Evolutionary conservation across 2,797 vertebrate species (phyloP).

Genomic region (Chelmon rostratus): DNA sequence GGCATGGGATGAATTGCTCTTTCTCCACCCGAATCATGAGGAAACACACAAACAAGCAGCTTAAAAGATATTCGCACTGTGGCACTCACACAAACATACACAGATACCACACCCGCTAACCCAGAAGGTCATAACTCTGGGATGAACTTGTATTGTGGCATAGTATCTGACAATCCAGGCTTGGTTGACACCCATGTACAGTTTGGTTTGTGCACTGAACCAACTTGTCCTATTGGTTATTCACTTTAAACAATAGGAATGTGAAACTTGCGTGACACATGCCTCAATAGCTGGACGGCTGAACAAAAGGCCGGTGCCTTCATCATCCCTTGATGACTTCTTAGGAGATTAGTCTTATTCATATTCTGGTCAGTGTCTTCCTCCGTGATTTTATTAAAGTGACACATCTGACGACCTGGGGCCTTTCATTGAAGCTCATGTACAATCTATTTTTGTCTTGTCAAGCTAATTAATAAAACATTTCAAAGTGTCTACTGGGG

Average conservation of each 20-base stretch:
- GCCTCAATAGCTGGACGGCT: not conserved
- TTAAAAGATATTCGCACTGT: constrained; percentile 19
- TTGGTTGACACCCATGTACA: constrained; percentile 27
- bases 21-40: constrained; percentile 53
- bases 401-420: constrained; percentile 6
- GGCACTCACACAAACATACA: not conserved
- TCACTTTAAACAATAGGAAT: constrained; percentile 3
- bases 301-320: not conserved
- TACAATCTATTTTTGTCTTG: constrained; percentile 47
- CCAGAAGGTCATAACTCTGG: not conserved
- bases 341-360: not conserved
- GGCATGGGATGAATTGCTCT: constrained; percentile 58
- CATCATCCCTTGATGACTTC: not conserved
- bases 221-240: constrained; percentile 43
- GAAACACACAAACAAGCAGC: constrained; percentile 41
- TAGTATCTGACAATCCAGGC: constrained; percentile 1
- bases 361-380: constrained; percentile 3
- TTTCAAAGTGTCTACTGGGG: constrained; percentile 45
- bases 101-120: constrained; percentile 27
- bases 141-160: constrained; percentile 34
- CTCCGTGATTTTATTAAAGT: constrained; percentile 34
- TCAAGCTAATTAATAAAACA: constrained; percentile 70
- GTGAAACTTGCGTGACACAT: not conserved
- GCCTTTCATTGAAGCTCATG: constrained; percentile 43
- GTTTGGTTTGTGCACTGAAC: constrained; percentile 20